Evolutionary conservation across 2,113 vertebrate genomes (phyloP).

Genomic region (Ophiodon elongatus): DNA sequence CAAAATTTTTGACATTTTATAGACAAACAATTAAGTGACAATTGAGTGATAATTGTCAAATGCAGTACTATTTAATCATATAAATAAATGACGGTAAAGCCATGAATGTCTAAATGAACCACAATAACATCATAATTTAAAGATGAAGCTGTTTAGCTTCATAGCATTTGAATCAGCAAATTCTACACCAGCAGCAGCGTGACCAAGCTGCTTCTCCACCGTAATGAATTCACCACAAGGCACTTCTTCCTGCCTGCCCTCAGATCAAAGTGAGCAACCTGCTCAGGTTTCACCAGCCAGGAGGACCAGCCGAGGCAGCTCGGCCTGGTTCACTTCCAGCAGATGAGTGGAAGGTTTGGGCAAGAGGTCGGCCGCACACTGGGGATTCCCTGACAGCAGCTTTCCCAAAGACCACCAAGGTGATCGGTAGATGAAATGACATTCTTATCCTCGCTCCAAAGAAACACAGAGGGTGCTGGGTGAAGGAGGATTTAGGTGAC

Average conservation of each 20-base stretch:
- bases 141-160: background rate
- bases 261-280: slow-evolving; percentile 66
- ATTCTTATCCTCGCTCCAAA: slow-evolving; percentile 52
- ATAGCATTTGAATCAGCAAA: slow-evolving; percentile 32
- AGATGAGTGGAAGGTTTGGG: slow-evolving; percentile 70
- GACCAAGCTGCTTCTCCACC: slow-evolving; percentile 41
- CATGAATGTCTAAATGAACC: background rate
- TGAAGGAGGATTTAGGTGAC: slow-evolving; percentile 23
- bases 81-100: background rate
- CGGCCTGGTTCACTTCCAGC: slow-evolving; percentile 68
- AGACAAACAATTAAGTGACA: background rate
- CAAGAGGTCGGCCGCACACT: slow-evolving; percentile 74
- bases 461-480: slow-evolving; percentile 39
- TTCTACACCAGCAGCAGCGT: slow-evolving; percentile 15
- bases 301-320: slow-evolving; percentile 52
- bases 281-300: slow-evolving; percentile 73
- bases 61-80: background rate
- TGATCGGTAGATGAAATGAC: slow-evolving; percentile 68
- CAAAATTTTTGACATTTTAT: background rate
- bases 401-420: slow-evolving; percentile 78
- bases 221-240: slow-evolving; percentile 73
- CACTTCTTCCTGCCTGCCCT: slow-evolving; percentile 65
- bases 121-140: background rate
- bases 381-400: slow-evolving; percentile 67
- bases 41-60: background rate